phyloP scores from a whole-genome alignment of 1,140 invertebrate genomes.

The Stratiolaelaps scimitus region DNA sequence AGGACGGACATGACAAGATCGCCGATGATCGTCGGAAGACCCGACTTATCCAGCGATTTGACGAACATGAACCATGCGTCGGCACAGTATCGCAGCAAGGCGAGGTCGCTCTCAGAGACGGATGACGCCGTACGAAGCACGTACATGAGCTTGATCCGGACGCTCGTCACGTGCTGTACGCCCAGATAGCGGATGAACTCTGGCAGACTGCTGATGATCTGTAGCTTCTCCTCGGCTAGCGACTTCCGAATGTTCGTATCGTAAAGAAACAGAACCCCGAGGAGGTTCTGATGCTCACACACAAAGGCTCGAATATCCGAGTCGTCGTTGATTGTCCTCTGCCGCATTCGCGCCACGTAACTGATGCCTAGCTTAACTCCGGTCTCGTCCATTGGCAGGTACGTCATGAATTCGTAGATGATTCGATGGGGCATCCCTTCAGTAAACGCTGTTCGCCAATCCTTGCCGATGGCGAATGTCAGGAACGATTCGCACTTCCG shows the following conservation, averaged over 20 bases:
- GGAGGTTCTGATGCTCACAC: conserved; percentile 7
- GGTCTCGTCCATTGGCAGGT: background rate
- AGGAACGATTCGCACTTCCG: conserved; percentile 1
- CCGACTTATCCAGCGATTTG: conserved; percentile 12
- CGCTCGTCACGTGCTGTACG: conserved; percentile 8
- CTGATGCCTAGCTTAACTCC: conserved; percentile 18
- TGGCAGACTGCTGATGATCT: background rate
- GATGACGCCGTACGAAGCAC: background rate
- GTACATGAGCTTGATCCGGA: conserved; percentile 18
- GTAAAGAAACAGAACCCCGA: conserved; percentile 18
- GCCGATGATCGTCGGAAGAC: conserved; percentile 20
- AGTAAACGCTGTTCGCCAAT: conserved; percentile 11
- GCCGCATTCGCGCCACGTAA: conserved; percentile 13
- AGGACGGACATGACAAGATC: conserved; percentile 24
- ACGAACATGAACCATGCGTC: conserved; percentile 24
- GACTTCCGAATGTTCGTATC: conserved; percentile 8
- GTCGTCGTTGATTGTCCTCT: background rate
- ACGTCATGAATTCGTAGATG: conserved; percentile 23
- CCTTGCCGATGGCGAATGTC: background rate
- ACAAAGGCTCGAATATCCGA: conserved; percentile 7
- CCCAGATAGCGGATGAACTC: conserved; percentile 19
- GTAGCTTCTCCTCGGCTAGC: conserved; percentile 3
- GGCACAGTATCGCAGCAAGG: background rate
- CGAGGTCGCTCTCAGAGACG: background rate
- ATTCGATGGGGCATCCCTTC: background rate